Base-by-base conservation (phyloP, 2,797 vertebrate genomes). In the Tragopan temminckii region DNA sequence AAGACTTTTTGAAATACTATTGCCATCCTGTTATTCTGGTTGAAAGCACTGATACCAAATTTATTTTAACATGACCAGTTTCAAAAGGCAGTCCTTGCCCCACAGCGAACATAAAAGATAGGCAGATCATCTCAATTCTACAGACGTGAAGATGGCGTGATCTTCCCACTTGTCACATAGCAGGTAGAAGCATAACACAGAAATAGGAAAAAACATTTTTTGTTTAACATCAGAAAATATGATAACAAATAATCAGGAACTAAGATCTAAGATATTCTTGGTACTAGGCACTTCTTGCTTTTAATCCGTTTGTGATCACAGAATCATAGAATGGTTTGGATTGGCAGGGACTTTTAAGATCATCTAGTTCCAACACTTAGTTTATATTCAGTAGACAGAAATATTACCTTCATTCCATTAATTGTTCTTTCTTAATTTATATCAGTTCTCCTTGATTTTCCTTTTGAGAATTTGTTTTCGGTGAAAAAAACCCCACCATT, bases 231-330 rank as follows among this genome's bases (percentile, higher is more conserved):
- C 45, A 68, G 58, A 53, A 17, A 48, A 29, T 29, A 61, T 70
- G 13, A 10, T 57, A 71, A 5, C 7, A 84, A 72, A 55, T 21
- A 31, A 87, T 53, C 8, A 19, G 11, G 27, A 67, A 66, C 7
- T 20, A 33, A 45, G 43, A 57, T 1, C 0, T 3, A 43, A 9
- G 1, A 0, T 36, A 23, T 53, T 79, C 16, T 63, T 17, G 52
- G 27, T 19, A 9, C 69, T 36, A 43, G 13, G 18, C 7, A 35
- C 8, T 57, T 85, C 24, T 74, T 64, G 13, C 16, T 80, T 91
- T 68, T 90, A 58, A 43, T 64, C 13, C 43, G 27, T 75, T 90
- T 71, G 21, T 17, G 16, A 17, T 53, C 27, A 53, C 16, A 53
- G 29, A 31, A 53, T 18, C 27, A 53, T 31, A 53, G 52, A 53